Conservation (phyloP, 2,888 invertebrate species). For the Amphipoea oculea region DNA sequence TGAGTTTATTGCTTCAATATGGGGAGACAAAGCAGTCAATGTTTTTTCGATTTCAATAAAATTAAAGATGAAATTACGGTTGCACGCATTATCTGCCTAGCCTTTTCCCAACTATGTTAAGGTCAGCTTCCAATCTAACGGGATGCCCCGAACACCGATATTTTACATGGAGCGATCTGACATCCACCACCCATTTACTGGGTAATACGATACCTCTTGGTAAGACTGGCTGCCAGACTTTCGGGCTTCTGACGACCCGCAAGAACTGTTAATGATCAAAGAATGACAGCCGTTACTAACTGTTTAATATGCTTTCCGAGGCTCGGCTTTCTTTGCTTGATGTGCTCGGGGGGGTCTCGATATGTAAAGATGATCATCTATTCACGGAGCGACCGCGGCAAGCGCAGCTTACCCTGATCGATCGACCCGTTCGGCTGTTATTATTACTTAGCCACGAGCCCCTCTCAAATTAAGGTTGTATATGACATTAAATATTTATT, state of each 20-base stretch:
- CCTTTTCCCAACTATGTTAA: neutral
- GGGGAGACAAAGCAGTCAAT: neutral
- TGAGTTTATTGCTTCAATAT: conserved; percentile 46
- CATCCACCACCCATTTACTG: neutral
- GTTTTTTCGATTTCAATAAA: conserved; percentile 7
- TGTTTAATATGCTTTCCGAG: neutral
- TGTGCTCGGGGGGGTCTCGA: neutral
- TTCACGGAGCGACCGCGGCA: neutral
- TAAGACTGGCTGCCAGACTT: neutral
- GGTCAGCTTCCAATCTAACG: neutral
- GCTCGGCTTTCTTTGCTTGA: too few relatives aligned
- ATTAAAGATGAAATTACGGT: neutral
- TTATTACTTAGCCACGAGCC: too few relatives aligned
- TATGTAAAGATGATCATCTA: neutral
- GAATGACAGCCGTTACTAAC: neutral
- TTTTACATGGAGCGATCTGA: neutral
- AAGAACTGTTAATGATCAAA: neutral
- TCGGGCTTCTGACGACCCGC: neutral
- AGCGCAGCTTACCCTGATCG: neutral
- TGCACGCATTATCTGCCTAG: neutral
- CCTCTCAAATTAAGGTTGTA: too few relatives aligned
- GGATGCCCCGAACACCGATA: neutral
- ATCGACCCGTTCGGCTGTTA: neutral
- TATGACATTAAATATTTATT: neutral
- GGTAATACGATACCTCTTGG: neutral